phyloP scores from a whole-genome alignment of 2,113 vertebrate species.

The Gopherus flavomarginatus region DNA sequence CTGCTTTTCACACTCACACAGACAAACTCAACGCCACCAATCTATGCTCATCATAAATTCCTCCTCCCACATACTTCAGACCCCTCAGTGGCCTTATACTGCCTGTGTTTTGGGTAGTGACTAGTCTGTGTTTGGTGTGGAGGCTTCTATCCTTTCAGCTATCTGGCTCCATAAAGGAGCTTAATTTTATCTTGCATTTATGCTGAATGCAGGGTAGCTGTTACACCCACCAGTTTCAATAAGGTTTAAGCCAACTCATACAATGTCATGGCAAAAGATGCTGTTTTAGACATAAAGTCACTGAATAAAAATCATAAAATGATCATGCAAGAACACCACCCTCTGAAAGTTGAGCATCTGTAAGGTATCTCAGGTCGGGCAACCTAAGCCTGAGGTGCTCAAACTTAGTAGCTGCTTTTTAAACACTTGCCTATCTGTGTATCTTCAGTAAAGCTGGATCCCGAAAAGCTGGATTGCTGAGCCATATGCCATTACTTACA shows the following conservation, averaged over 20 bases:
- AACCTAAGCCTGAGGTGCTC: neutral
- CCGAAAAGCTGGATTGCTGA: neutral
- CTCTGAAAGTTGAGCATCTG: neutral
- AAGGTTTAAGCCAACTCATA: neutral
- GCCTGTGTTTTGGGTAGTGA: neutral
- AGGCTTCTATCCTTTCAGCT: neutral
- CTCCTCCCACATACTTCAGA: neutral
- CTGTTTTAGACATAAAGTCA: neutral
- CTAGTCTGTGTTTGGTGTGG: neutral
- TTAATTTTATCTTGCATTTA: neutral
- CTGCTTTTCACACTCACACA: neutral
- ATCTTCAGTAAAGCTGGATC: neutral
- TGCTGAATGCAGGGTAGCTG: neutral
- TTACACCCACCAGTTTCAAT: neutral
- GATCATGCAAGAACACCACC: neutral
- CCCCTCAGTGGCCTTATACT: neutral
- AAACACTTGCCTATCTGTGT: neutral
- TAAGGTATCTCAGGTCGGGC: neutral
- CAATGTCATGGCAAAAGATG: neutral
- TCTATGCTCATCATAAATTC: neutral
- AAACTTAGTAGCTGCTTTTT: neutral
- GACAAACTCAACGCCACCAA: neutral
- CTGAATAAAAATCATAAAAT: neutral
- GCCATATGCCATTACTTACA: neutral
- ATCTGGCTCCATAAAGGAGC: neutral